Percentiles rank a stretch among this genome's conserved stretches.
These are phyloP conservation scores for Gymnoscopelus microlampas DNA, from an alignment of 2,797 vertebrate genomes.

Conservation along the genomic window DNA sequence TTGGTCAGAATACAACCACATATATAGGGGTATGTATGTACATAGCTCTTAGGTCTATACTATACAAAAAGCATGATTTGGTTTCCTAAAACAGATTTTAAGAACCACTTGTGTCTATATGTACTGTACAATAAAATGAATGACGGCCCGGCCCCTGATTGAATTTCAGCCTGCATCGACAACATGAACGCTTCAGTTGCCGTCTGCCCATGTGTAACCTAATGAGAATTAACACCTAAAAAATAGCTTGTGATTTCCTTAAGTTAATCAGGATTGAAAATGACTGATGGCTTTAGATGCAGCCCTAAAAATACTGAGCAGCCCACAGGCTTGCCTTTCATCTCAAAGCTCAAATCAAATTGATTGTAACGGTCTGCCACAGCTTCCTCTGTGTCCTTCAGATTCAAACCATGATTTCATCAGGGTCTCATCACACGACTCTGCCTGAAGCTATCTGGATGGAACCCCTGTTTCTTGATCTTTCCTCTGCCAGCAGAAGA, in stretches of 20 bases:
- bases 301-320: conserved; percentile 71
- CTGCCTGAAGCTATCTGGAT: conserved; percentile 67
- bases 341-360: conserved; percentile 72
- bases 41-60: conserved; percentile 6
- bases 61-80: not conserved
- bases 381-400: conserved; percentile 73
- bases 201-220: conserved; percentile 51
- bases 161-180: conserved; percentile 38
- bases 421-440: conserved; percentile 65
- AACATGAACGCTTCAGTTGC: conserved; percentile 52
- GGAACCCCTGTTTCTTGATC: conserved; percentile 62
- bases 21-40: not conserved
- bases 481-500: conserved; percentile 45
- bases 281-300: conserved; percentile 74
- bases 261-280: conserved; percentile 73
- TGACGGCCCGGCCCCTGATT: conserved; percentile 17
- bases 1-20: conserved; percentile 4
- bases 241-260: conserved; percentile 70
- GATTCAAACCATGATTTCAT: conserved; percentile 75
- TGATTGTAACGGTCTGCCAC: conserved; percentile 71
- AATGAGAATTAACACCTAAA: conserved; percentile 72
- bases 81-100: too few species aligned
- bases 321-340: conserved; percentile 75
- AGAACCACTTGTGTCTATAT: not conserved
- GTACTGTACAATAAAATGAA: conserved; percentile 19